Conservation (phyloP, 2,797 vertebrate species). For the Crenichthys baileyi region DNA sequence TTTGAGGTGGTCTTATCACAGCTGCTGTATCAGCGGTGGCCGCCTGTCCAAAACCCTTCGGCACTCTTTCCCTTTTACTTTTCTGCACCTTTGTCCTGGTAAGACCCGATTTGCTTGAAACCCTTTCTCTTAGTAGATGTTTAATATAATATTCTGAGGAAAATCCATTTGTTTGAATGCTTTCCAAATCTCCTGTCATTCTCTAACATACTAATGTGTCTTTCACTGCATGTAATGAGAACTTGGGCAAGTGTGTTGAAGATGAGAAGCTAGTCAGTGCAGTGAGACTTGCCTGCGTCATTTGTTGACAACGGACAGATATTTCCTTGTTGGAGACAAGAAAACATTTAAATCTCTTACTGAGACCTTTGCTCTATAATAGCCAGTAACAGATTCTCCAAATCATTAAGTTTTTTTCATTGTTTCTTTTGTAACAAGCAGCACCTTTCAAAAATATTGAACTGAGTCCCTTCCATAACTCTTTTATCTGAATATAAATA, state of each 20-base stretch:
- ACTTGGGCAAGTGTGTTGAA: slow-evolving; percentile 18
- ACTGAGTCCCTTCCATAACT: slow-evolving; percentile 28
- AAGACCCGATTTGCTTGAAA: slow-evolving; percentile 69
- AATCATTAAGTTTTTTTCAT: slow-evolving; percentile 15
- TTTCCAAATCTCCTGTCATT: slow-evolving; percentile 6
- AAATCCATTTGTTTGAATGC: slow-evolving; percentile 1
- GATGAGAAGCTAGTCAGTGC: slow-evolving; percentile 6
- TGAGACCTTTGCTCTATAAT: neutral
- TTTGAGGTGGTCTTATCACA: slow-evolving; percentile 83
- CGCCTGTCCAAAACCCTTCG: slow-evolving; percentile 59
- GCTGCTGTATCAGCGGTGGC: slow-evolving; percentile 78
- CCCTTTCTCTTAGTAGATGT: slow-evolving; percentile 40
- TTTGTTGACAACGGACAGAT: slow-evolving; percentile 4
- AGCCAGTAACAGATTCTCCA: neutral
- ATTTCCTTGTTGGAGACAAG: neutral
- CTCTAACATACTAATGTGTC: slow-evolving; percentile 17
- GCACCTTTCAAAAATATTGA: slow-evolving; percentile 22
- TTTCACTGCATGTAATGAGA: slow-evolving; percentile 14
- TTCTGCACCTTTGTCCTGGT: slow-evolving; percentile 75
- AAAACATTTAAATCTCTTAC: neutral
- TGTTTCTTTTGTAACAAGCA: slow-evolving; percentile 17
- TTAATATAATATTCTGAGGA: slow-evolving; percentile 24
- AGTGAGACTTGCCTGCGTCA: slow-evolving; percentile 20
- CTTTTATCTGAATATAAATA: slow-evolving; percentile 11
- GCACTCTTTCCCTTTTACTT: slow-evolving; percentile 68